Evolutionary conservation across 1,140 invertebrate genomes (phyloP).

Genomic region (Prorops nasuta): DNA sequence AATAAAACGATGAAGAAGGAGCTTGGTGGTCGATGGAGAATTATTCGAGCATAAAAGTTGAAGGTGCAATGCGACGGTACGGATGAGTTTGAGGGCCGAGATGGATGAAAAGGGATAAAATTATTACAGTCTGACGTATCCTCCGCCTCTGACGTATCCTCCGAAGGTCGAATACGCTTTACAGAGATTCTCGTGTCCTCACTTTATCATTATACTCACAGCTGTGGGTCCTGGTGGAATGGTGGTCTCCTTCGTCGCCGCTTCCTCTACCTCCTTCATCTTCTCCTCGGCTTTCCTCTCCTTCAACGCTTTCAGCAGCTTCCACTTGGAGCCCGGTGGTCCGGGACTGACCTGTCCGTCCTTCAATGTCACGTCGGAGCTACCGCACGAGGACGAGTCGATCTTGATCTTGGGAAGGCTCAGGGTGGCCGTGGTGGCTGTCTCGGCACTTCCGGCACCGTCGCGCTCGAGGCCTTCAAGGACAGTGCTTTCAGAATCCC

Average conservation of each 20-base stretch:
- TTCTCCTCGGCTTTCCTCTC: conserved; percentile 86
- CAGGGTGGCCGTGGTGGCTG: conserved; percentile 38
- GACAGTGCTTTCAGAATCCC: conserved; percentile 49
- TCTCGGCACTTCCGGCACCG: conserved; percentile 41
- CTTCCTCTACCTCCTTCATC: conserved; percentile 65
- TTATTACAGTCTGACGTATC: conserved; percentile 22
- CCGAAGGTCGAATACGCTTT: conserved; percentile 46
- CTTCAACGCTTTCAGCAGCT: conserved; percentile 82
- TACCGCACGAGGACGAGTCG: conserved; percentile 45
- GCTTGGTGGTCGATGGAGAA: no score
- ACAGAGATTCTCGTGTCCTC: conserved; percentile 51
- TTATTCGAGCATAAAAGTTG: no score
- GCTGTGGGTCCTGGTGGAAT: conserved; percentile 44
- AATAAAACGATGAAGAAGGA: not conserved
- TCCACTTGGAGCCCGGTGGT: conserved; percentile 81
- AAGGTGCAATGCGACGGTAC: no score
- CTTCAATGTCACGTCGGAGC: conserved; percentile 43
- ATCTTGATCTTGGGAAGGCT: conserved; percentile 61
- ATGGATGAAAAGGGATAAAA: not conserved
- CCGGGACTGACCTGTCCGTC: conserved; percentile 57
- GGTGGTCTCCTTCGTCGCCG: conserved; percentile 55
- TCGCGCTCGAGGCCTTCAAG: conserved; percentile 43
- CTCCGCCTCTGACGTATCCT: no score
- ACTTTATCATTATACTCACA: conserved; percentile 57
- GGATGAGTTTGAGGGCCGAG: not conserved